Evolutionary conservation across 2,113 vertebrate genomes (phyloP).

Genomic region (Vidua macroura): DNA sequence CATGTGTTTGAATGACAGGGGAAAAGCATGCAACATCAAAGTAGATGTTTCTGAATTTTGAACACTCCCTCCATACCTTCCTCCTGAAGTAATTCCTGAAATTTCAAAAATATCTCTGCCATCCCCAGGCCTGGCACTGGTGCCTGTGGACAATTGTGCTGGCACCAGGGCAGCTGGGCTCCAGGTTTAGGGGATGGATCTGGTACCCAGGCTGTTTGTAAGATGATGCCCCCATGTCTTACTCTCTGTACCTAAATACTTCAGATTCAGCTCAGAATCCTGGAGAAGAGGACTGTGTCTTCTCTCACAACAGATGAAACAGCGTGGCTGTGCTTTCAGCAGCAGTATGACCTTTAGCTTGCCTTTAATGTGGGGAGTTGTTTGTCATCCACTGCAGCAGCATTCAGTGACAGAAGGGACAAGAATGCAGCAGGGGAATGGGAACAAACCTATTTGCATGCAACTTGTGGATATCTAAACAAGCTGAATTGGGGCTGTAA

Average conservation of each 20-base stretch:
- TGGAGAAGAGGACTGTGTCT: neutral
- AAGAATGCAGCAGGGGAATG: neutral
- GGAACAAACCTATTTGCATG: neutral
- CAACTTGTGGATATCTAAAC: neutral
- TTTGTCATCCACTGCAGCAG: neutral
- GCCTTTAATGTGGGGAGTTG: constrained; percentile 16
- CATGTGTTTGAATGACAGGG: constrained; percentile 52
- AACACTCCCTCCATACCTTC: neutral
- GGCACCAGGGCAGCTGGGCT: neutral
- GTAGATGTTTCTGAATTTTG: constrained; percentile 4
- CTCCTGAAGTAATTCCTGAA: neutral
- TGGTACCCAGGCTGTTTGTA: rapidly evolving
- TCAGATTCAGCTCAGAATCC: neutral
- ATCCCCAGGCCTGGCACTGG: neutral
- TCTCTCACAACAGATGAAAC: neutral
- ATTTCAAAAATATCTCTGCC: neutral
- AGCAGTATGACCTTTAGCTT: neutral
- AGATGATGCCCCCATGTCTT: neutral
- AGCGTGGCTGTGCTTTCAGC: neutral
- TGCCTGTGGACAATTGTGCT: rapidly evolving
- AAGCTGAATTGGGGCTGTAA: neutral
- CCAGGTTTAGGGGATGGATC: rapidly evolving
- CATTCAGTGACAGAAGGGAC: neutral
- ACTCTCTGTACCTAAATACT: neutral
- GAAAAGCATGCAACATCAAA: neutral